phyloP scores from a whole-genome alignment of 2,797 vertebrate genomes.

The Florisuga fusca region DNA sequence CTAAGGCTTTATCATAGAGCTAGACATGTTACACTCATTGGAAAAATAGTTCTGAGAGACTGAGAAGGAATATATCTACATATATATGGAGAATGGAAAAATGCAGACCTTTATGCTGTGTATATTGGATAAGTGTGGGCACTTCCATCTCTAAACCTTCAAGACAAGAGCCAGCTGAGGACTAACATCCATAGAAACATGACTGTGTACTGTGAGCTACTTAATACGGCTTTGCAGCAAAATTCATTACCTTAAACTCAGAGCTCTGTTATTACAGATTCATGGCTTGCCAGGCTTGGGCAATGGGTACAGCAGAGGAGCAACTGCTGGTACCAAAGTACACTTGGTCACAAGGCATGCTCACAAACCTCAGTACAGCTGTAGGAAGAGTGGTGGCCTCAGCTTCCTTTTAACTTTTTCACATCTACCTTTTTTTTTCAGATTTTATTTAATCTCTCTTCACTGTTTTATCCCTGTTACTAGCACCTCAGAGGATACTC shows the following conservation, averaged over 20 bases:
- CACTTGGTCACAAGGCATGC: fast-evolving
- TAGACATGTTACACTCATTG: not conserved
- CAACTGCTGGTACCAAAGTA: not conserved
- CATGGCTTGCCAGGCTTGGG: not conserved
- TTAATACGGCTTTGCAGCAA: not conserved
- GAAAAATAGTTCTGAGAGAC: not conserved
- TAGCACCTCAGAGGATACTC: not conserved
- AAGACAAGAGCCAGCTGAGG: not conserved
- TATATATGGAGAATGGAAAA: not conserved
- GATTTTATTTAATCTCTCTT: not conserved
- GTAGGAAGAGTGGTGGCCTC: not conserved
- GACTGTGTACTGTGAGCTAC: not conserved
- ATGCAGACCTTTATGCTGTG: not conserved
- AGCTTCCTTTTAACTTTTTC: not conserved
- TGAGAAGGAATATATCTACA: not conserved
- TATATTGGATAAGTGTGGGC: not conserved
- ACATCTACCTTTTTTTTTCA: not conserved
- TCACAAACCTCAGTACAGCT: not conserved
- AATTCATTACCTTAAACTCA: not conserved
- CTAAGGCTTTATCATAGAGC: not conserved
- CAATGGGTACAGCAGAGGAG: not conserved
- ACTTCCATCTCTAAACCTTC: not conserved
- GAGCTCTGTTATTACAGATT: not conserved
- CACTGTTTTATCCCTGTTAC: not conserved
- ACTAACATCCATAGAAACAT: not conserved